phyloP scores from a whole-genome alignment of 2,888 invertebrate genomes.

The Parochlus steinenii region DNA sequence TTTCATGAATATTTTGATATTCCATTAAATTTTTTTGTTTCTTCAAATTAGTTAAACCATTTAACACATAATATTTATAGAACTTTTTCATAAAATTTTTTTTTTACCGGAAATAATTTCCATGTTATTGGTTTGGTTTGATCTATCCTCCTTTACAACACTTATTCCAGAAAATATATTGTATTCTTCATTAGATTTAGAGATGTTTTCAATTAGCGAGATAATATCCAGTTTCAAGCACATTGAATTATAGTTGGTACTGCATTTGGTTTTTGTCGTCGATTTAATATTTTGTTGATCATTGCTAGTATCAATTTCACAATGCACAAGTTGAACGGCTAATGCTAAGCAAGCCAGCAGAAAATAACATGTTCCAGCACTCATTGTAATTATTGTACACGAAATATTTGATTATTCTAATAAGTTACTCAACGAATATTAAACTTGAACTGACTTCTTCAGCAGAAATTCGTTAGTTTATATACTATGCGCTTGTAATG shows the following conservation, averaged over 20 bases:
- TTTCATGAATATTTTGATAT: too few relatives aligned
- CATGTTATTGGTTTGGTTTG: conserved; percentile 38
- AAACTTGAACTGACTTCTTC: too few relatives aligned
- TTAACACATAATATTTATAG: conserved; percentile 9
- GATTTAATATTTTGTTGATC: conserved; percentile 8
- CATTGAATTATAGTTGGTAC: conserved; percentile 45
- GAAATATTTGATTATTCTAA: too few relatives aligned
- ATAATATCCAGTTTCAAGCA: conserved; percentile 65
- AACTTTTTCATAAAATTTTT: conserved; percentile 10
- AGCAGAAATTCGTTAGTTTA: too few relatives aligned
- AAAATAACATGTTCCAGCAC: too few relatives aligned
- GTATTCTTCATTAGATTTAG: conserved; percentile 46
- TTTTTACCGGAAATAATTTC: conserved; percentile 45
- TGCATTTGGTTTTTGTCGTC: conserved; percentile 26
- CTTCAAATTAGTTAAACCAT: neutral
- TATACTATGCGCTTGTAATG: too few relatives aligned
- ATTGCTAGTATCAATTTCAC: too few relatives aligned
- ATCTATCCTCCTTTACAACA: conserved; percentile 47
- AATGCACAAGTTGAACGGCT: too few relatives aligned
- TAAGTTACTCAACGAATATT: too few relatives aligned
- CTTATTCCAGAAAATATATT: conserved; percentile 56
- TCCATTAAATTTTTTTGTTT: neutral
- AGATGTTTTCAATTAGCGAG: conserved; percentile 55
- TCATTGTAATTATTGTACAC: too few relatives aligned
- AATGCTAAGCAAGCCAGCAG: too few relatives aligned